phyloP scores from a whole-genome alignment of 92 coral and sea anemone genomes.

The Palythoa heliodiscus region DNA sequence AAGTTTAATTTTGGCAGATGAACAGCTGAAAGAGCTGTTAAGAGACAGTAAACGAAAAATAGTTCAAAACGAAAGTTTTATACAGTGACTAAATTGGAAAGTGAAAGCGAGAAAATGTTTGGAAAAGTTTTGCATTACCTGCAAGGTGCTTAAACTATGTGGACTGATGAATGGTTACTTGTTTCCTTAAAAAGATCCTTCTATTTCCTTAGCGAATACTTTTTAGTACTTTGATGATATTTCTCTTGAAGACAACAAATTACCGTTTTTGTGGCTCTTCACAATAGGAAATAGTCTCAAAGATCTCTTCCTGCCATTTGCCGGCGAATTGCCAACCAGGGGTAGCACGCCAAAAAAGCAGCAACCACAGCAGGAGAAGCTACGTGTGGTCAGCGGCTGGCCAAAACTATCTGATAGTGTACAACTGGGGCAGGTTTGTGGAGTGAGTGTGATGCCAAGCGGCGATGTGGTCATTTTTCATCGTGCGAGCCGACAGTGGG shows the following conservation, averaged over 20 bases:
- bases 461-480: slow-evolving; percentile 85
- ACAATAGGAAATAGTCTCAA: neutral
- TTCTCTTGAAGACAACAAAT: neutral
- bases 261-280: neutral
- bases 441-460: slow-evolving; percentile 75
- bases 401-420: slow-evolving; percentile 63
- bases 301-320: neutral
- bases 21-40: too few species aligned
- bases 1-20: too few species aligned
- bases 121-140: too few species aligned
- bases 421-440: slow-evolving; percentile 89
- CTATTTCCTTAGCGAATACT: too few species aligned
- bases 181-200: too few species aligned
- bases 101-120: too few species aligned
- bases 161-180: too few species aligned
- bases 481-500: slow-evolving; percentile 87
- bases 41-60: too few species aligned
- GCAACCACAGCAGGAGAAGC: slow-evolving; percentile 27
- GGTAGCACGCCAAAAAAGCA: neutral
- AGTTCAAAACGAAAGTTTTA: too few species aligned
- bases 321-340: neutral
- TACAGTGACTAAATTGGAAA: too few species aligned
- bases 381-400: slow-evolving; percentile 74
- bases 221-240: too few species aligned
- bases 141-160: too few species aligned